Evolutionary conservation across 2,113 vertebrate species (phyloP).

Genomic region (Onychostoma macrolepis): DNA sequence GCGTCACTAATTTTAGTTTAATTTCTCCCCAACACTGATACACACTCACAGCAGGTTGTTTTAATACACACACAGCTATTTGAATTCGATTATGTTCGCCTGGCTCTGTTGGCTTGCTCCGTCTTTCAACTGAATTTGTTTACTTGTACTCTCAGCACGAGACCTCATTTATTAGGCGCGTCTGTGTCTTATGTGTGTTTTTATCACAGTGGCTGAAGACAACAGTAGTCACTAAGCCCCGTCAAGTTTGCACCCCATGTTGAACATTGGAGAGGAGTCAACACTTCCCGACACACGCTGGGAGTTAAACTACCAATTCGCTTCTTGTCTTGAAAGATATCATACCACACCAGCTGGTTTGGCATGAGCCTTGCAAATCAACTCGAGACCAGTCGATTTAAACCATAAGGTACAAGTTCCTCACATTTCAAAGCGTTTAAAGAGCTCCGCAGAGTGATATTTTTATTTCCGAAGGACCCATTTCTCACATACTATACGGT

Average conservation of each 20-base stretch:
- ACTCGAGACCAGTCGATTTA: neutral
- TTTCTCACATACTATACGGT: constrained; percentile 20
- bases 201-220: constrained; percentile 5
- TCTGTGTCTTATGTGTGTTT: constrained; percentile 12
- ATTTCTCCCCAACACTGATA: constrained; percentile 3
- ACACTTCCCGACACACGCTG: constrained; percentile 27
- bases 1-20: neutral
- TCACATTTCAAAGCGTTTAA: neutral
- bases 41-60: constrained; percentile 19
- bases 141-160: constrained; percentile 26
- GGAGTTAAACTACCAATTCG: constrained; percentile 23
- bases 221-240: constrained; percentile 13
- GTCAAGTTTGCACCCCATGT: constrained; percentile 23
- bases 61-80: constrained; percentile 19
- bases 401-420: constrained; percentile 13
- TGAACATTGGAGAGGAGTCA: constrained; percentile 24
- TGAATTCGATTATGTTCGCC: constrained; percentile 20
- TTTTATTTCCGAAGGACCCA: constrained; percentile 8
- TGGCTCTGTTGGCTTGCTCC: constrained; percentile 6
- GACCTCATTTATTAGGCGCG: constrained; percentile 26
- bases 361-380: constrained; percentile 26
- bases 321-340: constrained; percentile 19
- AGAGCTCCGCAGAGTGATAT: neutral
- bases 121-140: constrained; percentile 16
- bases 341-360: constrained; percentile 24